Evolutionary conservation across 2,797 vertebrate genomes (phyloP), one percentile per base, ranked within the genome.

Genomic region (Sebastolobus alascanus): DNA sequence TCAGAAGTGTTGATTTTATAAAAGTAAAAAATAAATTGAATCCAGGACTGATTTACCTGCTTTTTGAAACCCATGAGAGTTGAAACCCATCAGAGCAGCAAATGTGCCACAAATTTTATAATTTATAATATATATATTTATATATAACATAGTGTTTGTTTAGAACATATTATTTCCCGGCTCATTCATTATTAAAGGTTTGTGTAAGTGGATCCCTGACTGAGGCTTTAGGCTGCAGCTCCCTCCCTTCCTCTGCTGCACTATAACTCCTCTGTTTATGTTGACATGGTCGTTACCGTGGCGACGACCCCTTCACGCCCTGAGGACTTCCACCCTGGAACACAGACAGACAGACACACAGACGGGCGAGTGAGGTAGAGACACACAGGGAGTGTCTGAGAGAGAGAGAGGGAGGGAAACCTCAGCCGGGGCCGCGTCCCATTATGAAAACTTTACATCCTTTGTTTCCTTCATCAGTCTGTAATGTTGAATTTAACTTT

Each of bases 231-330:
- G 43, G 43, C 43, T 13, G 38, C 38, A 12, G 38, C 38, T 60
- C 59, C 33, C 59, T 61, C 63, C 14, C 63, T 40, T n/a, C n/a
- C 61, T 40, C 31, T 3, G 16, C 82, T 68, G 55, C 6, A 22
- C 74, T 64, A 11, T 10, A 35, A 60, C 69, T 7, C 63, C 43
- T 65, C 60, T 95, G 85, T 95, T 94, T 92, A 63, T 96, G 93
- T 96, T 95, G 93, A 88, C 87, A 18, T 1, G 82, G 64, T 80
- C 84, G 89, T 85, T 73, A 37, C 92, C 75, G 43, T 37, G 74
- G 92, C 16, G 67, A 95, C 90, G 9, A 52, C 75, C 77, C 71
- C 73, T 69, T 73, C 68, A 82, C 80, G 38, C 84, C 89, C 84
- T 65, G 46, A 31, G 63, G 88, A 82, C 88, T 92, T 91, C 86